Percentiles rank a stretch among this genome's conserved stretches.
Evolutionary conservation across 2,113 vertebrate genomes (phyloP).

Genomic region (Lampris megalopsis): DNA sequence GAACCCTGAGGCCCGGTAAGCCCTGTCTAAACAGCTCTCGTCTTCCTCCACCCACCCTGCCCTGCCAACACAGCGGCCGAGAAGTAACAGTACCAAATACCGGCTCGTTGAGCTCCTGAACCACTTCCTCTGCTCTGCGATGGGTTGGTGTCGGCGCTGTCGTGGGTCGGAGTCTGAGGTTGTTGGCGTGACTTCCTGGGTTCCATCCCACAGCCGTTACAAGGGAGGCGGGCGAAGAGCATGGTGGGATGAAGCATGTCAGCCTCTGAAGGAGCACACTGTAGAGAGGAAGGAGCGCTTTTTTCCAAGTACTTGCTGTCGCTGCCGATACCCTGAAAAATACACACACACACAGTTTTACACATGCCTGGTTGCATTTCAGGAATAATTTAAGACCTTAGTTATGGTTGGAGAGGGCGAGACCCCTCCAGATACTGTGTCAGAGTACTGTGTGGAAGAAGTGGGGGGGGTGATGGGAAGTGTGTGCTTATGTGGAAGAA

Average conservation of each 20-base stretch:
- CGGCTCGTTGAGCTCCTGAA: slow-evolving; percentile 66
- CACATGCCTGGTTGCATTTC: slow-evolving; percentile 50
- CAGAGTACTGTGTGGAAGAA: neutral
- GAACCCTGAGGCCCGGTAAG: neutral
- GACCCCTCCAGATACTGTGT: neutral
- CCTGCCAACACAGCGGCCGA: too few relatives aligned
- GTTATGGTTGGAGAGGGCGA: slow-evolving; percentile 45
- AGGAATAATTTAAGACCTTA: slow-evolving; percentile 70
- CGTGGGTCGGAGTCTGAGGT: slow-evolving; percentile 15
- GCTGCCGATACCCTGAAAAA: slow-evolving; percentile 42
- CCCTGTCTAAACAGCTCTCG: neutral
- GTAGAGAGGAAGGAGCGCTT: slow-evolving; percentile 7
- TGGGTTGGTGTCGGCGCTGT: slow-evolving; percentile 41
- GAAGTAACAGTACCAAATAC: slow-evolving; percentile 12
- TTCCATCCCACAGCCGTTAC: slow-evolving; percentile 36
- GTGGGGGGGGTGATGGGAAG: neutral
- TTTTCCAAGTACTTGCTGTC: slow-evolving; percentile 1
- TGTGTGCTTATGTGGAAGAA: too few relatives aligned
- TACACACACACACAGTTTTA: slow-evolving; percentile 44
- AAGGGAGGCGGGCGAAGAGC: slow-evolving; percentile 18
- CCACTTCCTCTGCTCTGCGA: slow-evolving; percentile 57
- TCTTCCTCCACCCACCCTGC: neutral
- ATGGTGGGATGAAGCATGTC: slow-evolving; percentile 9
- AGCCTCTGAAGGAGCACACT: slow-evolving; percentile 35
- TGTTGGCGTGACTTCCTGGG: slow-evolving; percentile 6